Percentiles rank a stretch among this genome's conserved stretches.
phyloP scores from a whole-genome alignment of 2,888 invertebrate species.

The Oasisia sp. region DNA sequence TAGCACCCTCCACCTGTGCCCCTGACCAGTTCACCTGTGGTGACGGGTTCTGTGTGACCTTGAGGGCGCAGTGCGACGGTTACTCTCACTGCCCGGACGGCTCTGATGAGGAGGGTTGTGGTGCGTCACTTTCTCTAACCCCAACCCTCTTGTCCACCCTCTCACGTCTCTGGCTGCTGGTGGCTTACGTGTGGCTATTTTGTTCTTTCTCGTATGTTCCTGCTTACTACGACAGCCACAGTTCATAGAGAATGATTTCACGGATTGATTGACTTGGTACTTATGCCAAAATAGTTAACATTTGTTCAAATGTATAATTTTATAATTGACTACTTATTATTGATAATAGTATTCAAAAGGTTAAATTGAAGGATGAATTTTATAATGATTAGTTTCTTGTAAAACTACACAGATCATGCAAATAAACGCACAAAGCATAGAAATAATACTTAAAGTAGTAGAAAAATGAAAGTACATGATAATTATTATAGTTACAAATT shows the following conservation, averaged over 20 bases:
- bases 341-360: conserved; percentile 20
- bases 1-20: conserved; percentile 23
- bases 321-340: conserved; percentile 20
- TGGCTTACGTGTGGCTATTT: not conserved
- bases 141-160: not conserved
- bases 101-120: conserved; percentile 64
- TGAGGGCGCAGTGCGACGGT: conserved; percentile 49
- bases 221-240: conserved; percentile 14
- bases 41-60: conserved; percentile 42
- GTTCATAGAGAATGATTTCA: not conserved
- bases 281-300: not conserved
- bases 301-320: not conserved
- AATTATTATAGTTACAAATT: conserved; percentile 20
- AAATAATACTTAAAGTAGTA: not conserved
- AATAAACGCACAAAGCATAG: not conserved
- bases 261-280: conserved; percentile 21
- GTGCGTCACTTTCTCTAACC: conserved; percentile 31
- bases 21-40: conserved; percentile 29
- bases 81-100: conserved; percentile 63
- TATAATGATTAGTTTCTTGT: not conserved
- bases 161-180: conserved; percentile 3
- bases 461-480: not conserved
- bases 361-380: not conserved
- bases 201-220: conserved; percentile 7
- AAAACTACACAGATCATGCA: not conserved